phyloP scores from a whole-genome alignment of 2,888 invertebrate species.

The Druceiella hillmani region DNA sequence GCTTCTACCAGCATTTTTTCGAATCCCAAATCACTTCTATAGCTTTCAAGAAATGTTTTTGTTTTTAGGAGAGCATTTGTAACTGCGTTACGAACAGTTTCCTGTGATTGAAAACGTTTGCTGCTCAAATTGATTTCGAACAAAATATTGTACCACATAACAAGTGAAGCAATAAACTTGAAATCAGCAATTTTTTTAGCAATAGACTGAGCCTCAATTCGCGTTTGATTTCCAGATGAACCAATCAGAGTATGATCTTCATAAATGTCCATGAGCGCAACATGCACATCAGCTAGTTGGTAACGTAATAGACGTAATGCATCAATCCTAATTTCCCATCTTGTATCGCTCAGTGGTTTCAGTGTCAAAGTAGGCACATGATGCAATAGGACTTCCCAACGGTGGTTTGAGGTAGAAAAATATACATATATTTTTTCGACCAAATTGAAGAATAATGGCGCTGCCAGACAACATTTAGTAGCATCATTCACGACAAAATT shows the following conservation, averaged over 20 bases:
- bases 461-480: slow-evolving; percentile 16
- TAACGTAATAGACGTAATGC: too few relatives aligned
- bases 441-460: too few relatives aligned
- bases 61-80: slow-evolving; percentile 11
- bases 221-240: too few relatives aligned
- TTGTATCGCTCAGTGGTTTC: slow-evolving; percentile 14
- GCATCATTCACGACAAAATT: slow-evolving; percentile 16
- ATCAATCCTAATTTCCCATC: slow-evolving; percentile 11
- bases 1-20: slow-evolving; percentile 16
- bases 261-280: too few relatives aligned
- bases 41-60: slow-evolving; percentile 12
- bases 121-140: slow-evolving; percentile 10
- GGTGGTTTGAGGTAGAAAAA: too few relatives aligned
- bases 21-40: slow-evolving; percentile 11
- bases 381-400: slow-evolving; percentile 4
- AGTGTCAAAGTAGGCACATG: slow-evolving; percentile 14
- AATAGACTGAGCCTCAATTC: too few relatives aligned
- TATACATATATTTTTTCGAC: too few relatives aligned
- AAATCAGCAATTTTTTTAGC: too few relatives aligned
- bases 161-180: too few relatives aligned
- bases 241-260: too few relatives aligned
- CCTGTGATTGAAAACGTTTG: slow-evolving; percentile 12
- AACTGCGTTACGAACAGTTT: slow-evolving; percentile 12
- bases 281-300: too few relatives aligned
- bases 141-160: too few relatives aligned